Conservation (phyloP, 2,888 invertebrate species). For the Fragum fragum region DNA sequence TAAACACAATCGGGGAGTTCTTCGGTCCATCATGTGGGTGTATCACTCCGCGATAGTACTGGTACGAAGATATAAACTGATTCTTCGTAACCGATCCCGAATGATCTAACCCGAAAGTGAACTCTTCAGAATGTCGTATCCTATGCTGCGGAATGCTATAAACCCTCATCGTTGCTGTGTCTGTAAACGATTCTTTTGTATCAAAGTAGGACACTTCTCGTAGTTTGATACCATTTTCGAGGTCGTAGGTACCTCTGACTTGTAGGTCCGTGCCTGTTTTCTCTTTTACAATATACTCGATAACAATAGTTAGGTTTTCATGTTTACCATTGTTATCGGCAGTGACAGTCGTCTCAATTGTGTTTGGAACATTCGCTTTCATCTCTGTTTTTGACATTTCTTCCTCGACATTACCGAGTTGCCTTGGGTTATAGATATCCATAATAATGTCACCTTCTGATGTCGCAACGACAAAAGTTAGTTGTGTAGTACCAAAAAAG, state of each 20-base stretch:
- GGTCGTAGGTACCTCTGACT: not conserved
- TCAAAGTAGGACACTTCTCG: not conserved
- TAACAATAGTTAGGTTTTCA: not conserved
- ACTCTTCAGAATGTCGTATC: not conserved
- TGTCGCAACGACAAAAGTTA: not conserved
- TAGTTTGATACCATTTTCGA: not conserved
- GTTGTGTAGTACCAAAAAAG: not conserved
- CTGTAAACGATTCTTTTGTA: not conserved
- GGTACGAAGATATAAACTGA: not conserved
- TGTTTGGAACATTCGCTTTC: not conserved
- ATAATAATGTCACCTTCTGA: not conserved
- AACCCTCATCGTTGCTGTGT: not conserved
- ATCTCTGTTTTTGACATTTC: not conserved
- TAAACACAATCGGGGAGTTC: not conserved
- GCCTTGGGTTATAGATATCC: not conserved
- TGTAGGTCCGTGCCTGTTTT: not conserved
- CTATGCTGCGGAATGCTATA: not conserved
- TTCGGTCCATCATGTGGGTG: not conserved
- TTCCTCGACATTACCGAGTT: not conserved
- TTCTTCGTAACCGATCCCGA: not conserved
- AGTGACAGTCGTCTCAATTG: not conserved
- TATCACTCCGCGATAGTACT: not conserved
- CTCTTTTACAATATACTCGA: not conserved
- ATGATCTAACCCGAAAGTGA: not conserved
- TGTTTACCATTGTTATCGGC: not conserved